A percentile compares a stretch with the other conserved stretches of the same genome.
Evolutionary conservation across 2,797 vertebrate species (phyloP).

Genomic region (Erithacus rubecula): DNA sequence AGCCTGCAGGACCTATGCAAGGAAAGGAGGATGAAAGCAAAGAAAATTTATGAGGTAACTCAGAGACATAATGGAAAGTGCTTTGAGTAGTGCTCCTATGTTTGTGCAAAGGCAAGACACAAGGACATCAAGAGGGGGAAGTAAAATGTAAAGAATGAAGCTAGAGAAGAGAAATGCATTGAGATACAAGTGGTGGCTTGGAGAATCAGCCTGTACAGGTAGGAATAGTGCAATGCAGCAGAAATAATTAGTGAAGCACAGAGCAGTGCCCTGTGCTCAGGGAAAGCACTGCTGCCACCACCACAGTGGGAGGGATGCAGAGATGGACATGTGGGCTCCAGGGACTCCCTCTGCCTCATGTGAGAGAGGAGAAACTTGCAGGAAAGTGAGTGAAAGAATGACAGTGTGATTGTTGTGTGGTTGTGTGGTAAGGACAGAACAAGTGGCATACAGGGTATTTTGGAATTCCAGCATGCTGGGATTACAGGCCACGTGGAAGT

Average conservation of each 20-base stretch:
- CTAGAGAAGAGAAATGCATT: not conserved
- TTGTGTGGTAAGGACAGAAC: not conserved
- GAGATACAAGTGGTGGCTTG: not conserved
- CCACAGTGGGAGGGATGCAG: not conserved
- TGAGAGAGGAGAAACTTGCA: not conserved
- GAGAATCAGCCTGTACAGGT: not conserved
- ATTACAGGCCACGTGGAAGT: not conserved
- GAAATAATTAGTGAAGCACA: not conserved
- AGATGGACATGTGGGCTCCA: not conserved
- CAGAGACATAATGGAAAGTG: not conserved
- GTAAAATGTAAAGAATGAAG: not conserved
- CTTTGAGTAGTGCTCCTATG: not conserved
- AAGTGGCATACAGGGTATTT: not conserved
- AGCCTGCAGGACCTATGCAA: not conserved
- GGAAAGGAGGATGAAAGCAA: not conserved
- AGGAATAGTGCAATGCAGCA: not conserved
- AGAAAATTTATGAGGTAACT: not conserved
- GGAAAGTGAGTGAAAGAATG: not conserved
- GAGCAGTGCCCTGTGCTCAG: rapidly evolving
- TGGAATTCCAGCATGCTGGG: not conserved
- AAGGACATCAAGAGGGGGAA: not conserved
- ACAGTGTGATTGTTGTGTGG: rapidly evolving
- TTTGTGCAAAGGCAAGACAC: not conserved
- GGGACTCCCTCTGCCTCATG: not conserved
- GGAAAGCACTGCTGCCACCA: not conserved